Percentiles rank a stretch among this genome's conserved stretches.
These are phyloP conservation scores for Choreutis nemorana DNA, from an alignment of 2,888 invertebrate genomes.

Conservation along the genomic window DNA sequence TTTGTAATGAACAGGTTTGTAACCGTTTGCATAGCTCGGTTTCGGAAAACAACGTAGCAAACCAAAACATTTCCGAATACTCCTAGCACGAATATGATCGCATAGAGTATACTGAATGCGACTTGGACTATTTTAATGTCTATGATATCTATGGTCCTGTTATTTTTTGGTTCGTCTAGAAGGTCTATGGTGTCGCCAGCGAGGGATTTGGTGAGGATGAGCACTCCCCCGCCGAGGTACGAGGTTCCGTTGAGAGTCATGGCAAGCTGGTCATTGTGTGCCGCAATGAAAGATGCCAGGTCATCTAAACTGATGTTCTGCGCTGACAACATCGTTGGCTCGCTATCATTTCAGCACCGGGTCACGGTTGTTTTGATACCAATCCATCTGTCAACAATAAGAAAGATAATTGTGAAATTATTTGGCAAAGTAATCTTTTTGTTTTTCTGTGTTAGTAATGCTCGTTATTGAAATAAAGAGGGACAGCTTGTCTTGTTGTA, in stretches of 20 bases:
- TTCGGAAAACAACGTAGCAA: constrained; percentile 84
- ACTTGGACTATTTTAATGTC: constrained; percentile 74
- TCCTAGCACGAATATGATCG: constrained; percentile 81
- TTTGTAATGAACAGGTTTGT: constrained; percentile 93
- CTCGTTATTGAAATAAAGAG: no score
- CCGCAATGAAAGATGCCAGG: constrained; percentile 19
- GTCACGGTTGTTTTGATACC: constrained; percentile 15
- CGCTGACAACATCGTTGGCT: constrained; percentile 25
- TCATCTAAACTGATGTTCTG: constrained; percentile 23
- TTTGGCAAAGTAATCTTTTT: no score
- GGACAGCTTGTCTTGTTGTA: no score
- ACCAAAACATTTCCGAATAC: constrained; percentile 84
- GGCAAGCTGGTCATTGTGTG: constrained; percentile 32
- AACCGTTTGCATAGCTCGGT: constrained; percentile 89
- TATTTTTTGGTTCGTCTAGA: constrained; percentile 46
- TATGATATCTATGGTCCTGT: constrained; percentile 65
- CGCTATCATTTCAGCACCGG: constrained; percentile 2
- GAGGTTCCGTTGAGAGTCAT: constrained; percentile 43
- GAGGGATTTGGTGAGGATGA: constrained; percentile 49
- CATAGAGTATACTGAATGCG: constrained; percentile 78
- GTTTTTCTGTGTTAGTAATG: no score
- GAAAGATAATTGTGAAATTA: background rate
- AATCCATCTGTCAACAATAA: constrained; percentile 44
- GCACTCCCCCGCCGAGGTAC: constrained; percentile 35
- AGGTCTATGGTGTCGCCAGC: constrained; percentile 49